Evolutionary conservation across 2,113 vertebrate genomes (phyloP).

Genomic region (Potamarius usumacintae): DNA sequence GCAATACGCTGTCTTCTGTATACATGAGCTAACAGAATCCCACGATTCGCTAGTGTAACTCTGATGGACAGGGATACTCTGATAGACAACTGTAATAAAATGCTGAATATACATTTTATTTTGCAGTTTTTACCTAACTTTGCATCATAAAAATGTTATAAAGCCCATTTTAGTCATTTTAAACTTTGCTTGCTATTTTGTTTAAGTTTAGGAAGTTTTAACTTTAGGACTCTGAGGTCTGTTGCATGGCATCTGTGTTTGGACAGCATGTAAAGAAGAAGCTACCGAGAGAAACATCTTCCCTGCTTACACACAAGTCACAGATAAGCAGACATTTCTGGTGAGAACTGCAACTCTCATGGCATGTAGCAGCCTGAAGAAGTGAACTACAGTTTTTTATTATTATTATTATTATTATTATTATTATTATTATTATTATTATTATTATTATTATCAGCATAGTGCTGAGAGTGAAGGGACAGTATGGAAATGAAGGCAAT

Average conservation of each 20-base stretch:
- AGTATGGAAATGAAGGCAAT: background rate
- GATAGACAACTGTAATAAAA: background rate
- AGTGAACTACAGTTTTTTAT: background rate
- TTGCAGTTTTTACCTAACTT: too few relatives aligned
- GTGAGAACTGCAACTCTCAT: background rate
- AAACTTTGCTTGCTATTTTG: background rate
- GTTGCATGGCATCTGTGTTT: background rate
- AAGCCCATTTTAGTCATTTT: background rate
- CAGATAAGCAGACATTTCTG: background rate
- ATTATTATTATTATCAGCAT: constrained; percentile 12
- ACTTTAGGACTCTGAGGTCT: background rate
- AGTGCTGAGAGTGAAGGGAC: constrained; percentile 16
- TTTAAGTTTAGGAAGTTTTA: background rate
- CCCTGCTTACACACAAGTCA: background rate
- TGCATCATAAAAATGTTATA: background rate
- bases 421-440: constrained; percentile 23
- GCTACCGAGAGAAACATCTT: background rate
- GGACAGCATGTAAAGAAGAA: constrained; percentile 9
- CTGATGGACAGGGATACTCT: too few relatives aligned
- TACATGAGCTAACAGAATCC: too few relatives aligned
- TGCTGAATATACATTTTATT: too few relatives aligned
- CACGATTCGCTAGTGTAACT: too few relatives aligned
- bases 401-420: constrained; percentile 1
- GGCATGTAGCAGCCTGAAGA: background rate
- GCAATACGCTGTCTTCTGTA: too few relatives aligned